Evolutionary conservation across 2,797 vertebrate species (phyloP).

Genomic region (Thaleichthys pacificus): DNA sequence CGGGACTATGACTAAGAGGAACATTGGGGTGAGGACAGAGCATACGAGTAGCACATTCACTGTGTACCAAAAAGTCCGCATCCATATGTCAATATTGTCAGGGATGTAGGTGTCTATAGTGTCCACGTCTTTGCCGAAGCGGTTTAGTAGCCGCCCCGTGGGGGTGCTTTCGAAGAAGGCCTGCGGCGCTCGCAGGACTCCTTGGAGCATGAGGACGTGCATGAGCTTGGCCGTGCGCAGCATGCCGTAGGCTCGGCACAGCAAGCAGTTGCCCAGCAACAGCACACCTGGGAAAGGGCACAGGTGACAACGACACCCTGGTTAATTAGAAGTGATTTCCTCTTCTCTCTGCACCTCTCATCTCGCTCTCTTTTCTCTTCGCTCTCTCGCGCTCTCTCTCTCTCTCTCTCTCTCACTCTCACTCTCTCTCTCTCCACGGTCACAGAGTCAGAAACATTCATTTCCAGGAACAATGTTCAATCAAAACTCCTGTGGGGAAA

Average conservation of each 20-base stretch:
- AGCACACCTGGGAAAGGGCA: constrained; percentile 73
- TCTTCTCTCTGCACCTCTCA: not conserved
- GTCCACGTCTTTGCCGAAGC: constrained; percentile 84
- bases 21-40: constrained; percentile 82
- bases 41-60: constrained; percentile 83
- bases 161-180: constrained; percentile 81
- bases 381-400: not conserved
- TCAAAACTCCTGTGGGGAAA: not conserved
- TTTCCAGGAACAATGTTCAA: not conserved
- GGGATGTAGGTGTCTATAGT: constrained; percentile 78
- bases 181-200: constrained; percentile 78
- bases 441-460: not conserved
- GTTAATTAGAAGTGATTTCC: constrained; percentile 48
- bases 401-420: not conserved
- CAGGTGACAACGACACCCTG: constrained; percentile 44
- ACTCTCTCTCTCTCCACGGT: not conserved
- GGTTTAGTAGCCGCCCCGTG: constrained; percentile 79
- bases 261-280: constrained; percentile 74
- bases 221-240: constrained; percentile 73
- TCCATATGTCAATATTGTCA: constrained; percentile 84
- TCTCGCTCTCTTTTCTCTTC: not conserved
- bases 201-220: constrained; percentile 76
- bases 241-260: constrained; percentile 77
- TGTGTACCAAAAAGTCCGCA: constrained; percentile 86
- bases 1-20: constrained; percentile 81